Evolutionary conservation across 2,113 vertebrate species (phyloP).

Genomic region (Mesocricetus auratus): DNA sequence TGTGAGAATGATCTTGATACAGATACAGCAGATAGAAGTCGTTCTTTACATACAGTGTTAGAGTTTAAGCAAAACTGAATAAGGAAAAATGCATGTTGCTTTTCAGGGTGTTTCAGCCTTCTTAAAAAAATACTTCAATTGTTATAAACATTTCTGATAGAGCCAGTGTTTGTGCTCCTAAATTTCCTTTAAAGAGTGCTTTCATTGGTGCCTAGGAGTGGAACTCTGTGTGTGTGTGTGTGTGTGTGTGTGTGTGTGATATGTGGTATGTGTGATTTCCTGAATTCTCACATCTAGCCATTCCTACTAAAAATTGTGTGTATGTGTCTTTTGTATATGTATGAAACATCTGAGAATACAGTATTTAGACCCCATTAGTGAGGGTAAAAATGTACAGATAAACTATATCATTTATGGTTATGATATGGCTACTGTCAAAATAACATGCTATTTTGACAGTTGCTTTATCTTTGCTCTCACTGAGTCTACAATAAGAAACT

Average conservation of each 20-base stretch:
- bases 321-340: slow-evolving; percentile 27
- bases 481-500: slow-evolving; percentile 84
- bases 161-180: background rate
- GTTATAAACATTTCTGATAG: background rate
- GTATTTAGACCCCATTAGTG: slow-evolving; percentile 80
- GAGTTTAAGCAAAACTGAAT: background rate
- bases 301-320: slow-evolving; percentile 10
- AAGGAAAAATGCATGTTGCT: background rate
- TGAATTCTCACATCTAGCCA: background rate
- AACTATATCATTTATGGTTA: slow-evolving; percentile 85
- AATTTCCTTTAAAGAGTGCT: background rate
- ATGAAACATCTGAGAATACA: slow-evolving; percentile 46
- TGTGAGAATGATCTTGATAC: background rate
- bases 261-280: background rate
- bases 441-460: slow-evolving; percentile 86
- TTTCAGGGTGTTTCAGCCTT: background rate
- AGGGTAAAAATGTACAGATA: slow-evolving; percentile 78
- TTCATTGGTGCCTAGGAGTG: background rate
- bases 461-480: slow-evolving; percentile 87
- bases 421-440: slow-evolving; percentile 88
- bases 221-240: too few species aligned
- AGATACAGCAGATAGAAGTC: background rate
- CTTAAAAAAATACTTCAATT: background rate
- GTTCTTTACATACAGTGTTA: background rate
- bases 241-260: too few species aligned